These are phyloP conservation scores for Mimachlamys varia DNA, from an alignment of 2,888 invertebrate species.

Conservation along the genomic window DNA sequence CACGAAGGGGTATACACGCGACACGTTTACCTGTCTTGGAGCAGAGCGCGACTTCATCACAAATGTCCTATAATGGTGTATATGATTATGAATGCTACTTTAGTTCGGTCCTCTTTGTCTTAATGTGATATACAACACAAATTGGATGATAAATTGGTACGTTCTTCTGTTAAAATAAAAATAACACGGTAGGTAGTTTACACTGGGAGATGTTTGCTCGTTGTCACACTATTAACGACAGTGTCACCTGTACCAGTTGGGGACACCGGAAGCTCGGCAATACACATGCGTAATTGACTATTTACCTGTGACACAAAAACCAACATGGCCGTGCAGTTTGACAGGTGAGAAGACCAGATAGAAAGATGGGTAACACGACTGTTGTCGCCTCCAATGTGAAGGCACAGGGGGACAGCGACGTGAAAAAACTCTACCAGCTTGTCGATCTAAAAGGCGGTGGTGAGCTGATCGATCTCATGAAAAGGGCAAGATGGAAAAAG, in stretches of 20 bases:
- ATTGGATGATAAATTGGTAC: conserved; percentile 53
- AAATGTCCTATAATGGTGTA: neutral
- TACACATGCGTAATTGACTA: conserved; percentile 38
- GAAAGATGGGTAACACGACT: conserved; percentile 72
- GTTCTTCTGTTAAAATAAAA: conserved; percentile 49
- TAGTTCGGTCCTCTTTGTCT: neutral
- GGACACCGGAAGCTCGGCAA: conserved; percentile 36
- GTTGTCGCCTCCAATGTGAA: conserved; percentile 90
- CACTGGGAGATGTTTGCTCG: conserved; percentile 53
- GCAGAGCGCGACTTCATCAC: neutral
- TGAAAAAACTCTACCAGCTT: conserved; percentile 88
- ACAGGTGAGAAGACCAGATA: conserved; percentile 32
- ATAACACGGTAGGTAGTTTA: conserved; percentile 56
- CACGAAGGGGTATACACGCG: neutral
- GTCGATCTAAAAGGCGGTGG: conserved; percentile 96
- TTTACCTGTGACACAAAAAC: conserved; percentile 37
- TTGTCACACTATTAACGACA: neutral
- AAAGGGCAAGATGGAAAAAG: conserved; percentile 75
- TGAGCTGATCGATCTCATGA: conserved; percentile 77
- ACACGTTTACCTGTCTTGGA: neutral
- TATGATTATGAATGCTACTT: neutral
- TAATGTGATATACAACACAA: conserved; percentile 31
- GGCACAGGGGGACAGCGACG: conserved; percentile 88
- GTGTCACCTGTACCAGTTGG: neutral
- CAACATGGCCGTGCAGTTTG: conserved; percentile 38